Conservation (phyloP, 2,888 invertebrate genomes). For the Odiellus spinosus region DNA sequence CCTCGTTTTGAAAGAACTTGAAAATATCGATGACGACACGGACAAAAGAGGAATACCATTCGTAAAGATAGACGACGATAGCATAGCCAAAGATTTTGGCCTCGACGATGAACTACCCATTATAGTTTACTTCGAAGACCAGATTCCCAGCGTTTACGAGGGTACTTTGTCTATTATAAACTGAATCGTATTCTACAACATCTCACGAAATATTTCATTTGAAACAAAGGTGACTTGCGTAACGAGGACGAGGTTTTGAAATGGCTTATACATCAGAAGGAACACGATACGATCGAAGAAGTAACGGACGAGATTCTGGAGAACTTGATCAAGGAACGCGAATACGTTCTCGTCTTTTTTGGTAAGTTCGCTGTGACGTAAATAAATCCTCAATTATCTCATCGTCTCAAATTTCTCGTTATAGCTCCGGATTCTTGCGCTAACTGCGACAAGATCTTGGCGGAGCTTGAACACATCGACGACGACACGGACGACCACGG, state of each 20-base stretch:
- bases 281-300: conserved; percentile 81
- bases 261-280: conserved; percentile 70
- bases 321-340: conserved; percentile 70
- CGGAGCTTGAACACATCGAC: conserved; percentile 77
- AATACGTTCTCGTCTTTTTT: conserved; percentile 87
- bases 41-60: conserved; percentile 22
- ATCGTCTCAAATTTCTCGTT: no score
- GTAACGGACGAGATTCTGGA: conserved; percentile 76
- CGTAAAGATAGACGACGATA: conserved; percentile 26
- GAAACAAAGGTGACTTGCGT: conserved; percentile 16
- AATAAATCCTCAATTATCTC: no score
- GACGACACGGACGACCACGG: conserved; percentile 84
- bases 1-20: conserved; percentile 19
- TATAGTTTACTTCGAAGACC: conserved; percentile 53
- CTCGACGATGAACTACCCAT: conserved; percentile 57
- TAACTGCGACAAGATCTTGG: conserved; percentile 65
- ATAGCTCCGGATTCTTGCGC: conserved; percentile 44
- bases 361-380: no score
- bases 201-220: no score
- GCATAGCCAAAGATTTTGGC: conserved; percentile 73
- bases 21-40: conserved; percentile 21
- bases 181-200: not conserved
- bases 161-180: conserved; percentile 27
- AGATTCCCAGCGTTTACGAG: conserved; percentile 29
- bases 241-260: conserved; percentile 58